Conservation (phyloP, 64 coral and sea anemone genomes). For the Astreopora myriophthalma region DNA sequence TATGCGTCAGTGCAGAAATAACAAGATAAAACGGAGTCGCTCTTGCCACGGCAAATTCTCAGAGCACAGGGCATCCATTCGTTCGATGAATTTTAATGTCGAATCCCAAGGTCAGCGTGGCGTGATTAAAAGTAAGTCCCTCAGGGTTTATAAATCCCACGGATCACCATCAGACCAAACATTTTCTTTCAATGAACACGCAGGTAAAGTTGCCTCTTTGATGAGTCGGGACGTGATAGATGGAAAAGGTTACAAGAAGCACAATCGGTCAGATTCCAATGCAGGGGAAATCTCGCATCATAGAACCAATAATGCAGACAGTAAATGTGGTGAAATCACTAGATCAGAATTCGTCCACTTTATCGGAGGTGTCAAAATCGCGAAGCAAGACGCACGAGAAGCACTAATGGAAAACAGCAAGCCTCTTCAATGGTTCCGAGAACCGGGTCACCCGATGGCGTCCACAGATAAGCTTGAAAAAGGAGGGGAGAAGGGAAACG, state of each 20-base stretch:
- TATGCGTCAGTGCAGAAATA: background rate
- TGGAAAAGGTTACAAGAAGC: background rate
- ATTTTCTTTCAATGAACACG: background rate
- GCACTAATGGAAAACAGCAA: background rate
- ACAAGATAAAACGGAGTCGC: background rate
- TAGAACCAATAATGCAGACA: background rate
- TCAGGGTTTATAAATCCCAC: background rate
- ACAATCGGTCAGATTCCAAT: background rate
- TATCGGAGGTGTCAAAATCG: background rate
- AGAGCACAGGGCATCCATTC: background rate
- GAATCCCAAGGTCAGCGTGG: background rate
- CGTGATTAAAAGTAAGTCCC: background rate
- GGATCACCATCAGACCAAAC: background rate
- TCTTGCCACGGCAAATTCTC: background rate
- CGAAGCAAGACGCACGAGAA: background rate
- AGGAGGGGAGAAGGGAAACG: background rate
- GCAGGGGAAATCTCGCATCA: background rate
- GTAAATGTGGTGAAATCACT: background rate
- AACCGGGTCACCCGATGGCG: slow-evolving; percentile 16
- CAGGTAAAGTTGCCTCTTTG: background rate
- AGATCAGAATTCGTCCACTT: slow-evolving; percentile 20
- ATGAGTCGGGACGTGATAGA: background rate
- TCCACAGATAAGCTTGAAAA: background rate
- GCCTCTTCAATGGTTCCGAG: background rate
- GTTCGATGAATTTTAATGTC: background rate